Evolutionary conservation across 2,888 invertebrate genomes (phyloP), one percentile per base, ranked within the genome.

Genomic region (Xylota sylvarum): DNA sequence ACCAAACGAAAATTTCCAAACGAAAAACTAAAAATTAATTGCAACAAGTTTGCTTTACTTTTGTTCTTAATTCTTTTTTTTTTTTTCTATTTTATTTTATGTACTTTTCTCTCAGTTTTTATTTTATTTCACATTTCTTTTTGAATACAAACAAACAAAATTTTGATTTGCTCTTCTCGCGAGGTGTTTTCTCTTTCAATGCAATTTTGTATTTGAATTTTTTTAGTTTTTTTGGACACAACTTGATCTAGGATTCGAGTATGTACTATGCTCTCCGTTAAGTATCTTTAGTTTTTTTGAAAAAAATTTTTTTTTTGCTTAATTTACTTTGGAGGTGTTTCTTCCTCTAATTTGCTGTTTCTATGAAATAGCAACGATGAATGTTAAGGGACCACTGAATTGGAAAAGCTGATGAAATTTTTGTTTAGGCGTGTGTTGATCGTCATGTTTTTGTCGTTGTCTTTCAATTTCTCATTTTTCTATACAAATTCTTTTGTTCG

Each of bases 391-490:
- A 69, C 43, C 4, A 23, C 37, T 40, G 40, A 72, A 72, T 72
- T 85, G 52, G 40, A 70, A 85, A 76, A 81, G 60, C 50, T 81
- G 85, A 85, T 85, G 81, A 85, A 85, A 85, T 80, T 65, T 12
- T 58, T 73, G 58, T 12, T 23, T 56, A 35, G 32, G 52, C 50
- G 43, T 43, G 4, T 37, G 50, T 19, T 19, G 32, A 58, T 48
- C 67, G 35, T 64, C n/a, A 35, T 85, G 81, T 85, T 85, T 85
- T 85, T 85, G 72, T 85, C 65, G 85, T 67, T 55, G 69, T 77
- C 85, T 76, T 76, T 40, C 85, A 81, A 72, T 77, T 67, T 81
- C 85, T 76, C 27, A 76, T 77, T 77, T 78, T 85, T 85, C 85
- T 85, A 85, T 85, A 85, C 85, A 85, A 85, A 60, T 27, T 40